phyloP scores from a whole-genome alignment of 2,113 vertebrate species.

The Dryoscopus gambensis region DNA sequence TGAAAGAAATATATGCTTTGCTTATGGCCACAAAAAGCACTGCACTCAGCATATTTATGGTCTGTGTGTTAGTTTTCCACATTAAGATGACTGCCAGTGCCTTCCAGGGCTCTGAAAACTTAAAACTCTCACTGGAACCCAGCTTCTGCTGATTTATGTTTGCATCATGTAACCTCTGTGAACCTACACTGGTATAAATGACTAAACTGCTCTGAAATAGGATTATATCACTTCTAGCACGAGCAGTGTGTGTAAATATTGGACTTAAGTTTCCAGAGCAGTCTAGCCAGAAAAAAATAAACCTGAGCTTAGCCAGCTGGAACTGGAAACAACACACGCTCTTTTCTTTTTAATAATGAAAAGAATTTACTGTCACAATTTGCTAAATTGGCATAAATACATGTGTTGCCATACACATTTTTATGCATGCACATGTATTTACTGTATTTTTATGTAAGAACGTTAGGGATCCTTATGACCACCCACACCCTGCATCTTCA shows the following conservation, averaged over 20 bases:
- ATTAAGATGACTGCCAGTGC: constrained; percentile 27
- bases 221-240: not conserved
- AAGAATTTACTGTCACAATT: not conserved
- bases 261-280: not conserved
- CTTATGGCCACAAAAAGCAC: not conserved
- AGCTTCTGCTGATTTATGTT: not conserved
- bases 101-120: constrained; percentile 51
- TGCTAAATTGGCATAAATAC: not conserved
- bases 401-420: not conserved
- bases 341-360: not conserved
- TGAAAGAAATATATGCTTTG: not conserved
- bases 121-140: constrained; percentile 1
- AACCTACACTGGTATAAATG: not conserved
- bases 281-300: constrained; percentile 4
- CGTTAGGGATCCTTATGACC: not conserved
- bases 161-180: constrained; percentile 28
- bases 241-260: not conserved
- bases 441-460: not conserved
- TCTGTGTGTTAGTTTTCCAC: not conserved
- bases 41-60: constrained; percentile 8
- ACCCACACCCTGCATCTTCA: not conserved
- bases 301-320: not conserved
- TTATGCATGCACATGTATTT: not conserved
- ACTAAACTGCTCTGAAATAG: constrained; percentile 40
- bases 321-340: not conserved